Base-by-base conservation (phyloP, 2,888 invertebrate species). In the Gordius sp. region DNA sequence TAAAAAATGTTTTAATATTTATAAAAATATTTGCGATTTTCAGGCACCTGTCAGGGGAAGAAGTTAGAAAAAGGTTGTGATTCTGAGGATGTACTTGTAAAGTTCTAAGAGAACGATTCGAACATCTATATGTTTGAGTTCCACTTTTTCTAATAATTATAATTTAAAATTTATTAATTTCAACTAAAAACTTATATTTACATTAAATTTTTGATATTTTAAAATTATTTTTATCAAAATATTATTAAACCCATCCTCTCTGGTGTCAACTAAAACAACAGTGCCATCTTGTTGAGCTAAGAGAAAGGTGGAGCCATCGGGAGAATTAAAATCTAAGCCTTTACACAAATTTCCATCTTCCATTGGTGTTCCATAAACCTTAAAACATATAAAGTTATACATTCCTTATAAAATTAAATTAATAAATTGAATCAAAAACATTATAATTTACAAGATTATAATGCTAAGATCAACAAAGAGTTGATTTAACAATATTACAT, bases 41-140 rank as follows among this genome's bases (percentile, higher is more conserved):
- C 28, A 60, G 65, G 62, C 64, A 69, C 69, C 66, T 64, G 41
- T 64, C 63, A 28, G 63, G 63, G 18, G 67, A 67, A 28, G 67
- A 64, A 1, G 69, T 68, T 54, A 68, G 61, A 62, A 71, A 68
- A 56, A 67, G 66, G 33, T 69, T 62, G 2, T 62, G 62, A 28
- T 68, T 58, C 1, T 62, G 54, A 1, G 71, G 71, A 61, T 71
- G 68, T 25, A 67, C 60, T 60, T 66, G 66, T 27, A 71, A 66
- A 28, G 67, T 66, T 54, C 68, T 63, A 1, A 68, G 62, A 2
- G 65, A 64, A 28, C 61, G 60, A 1, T 60, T 39, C 60, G 28
- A 24, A 33, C 20, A 25, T 41, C 28, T 25, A 53, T 18, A 28
- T 27, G 56, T 60, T 60, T 60, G 66, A 66, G 52, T 18, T 18